phyloP scores from a whole-genome alignment of 2,113 vertebrate species.

The Tursiops truncatus region DNA sequence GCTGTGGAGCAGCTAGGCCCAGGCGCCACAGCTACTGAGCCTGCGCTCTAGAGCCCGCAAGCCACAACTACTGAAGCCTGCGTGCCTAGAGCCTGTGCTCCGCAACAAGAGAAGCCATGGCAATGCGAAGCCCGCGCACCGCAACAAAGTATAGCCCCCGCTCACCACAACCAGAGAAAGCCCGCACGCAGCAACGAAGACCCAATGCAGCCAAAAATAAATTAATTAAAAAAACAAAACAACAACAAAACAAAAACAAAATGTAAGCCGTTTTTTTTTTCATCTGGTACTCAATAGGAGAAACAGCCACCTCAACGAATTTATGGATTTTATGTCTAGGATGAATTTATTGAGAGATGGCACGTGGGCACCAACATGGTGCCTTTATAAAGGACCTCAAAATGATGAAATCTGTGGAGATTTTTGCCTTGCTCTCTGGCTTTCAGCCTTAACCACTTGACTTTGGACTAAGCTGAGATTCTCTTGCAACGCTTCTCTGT shows the following conservation, averaged over 20 bases:
- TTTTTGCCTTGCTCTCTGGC: not conserved
- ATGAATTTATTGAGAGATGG: not conserved
- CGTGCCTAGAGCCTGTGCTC: no score
- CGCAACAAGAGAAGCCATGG: no score
- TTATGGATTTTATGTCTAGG: not conserved
- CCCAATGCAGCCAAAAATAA: no score
- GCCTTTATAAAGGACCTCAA: not conserved
- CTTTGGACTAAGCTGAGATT: not conserved
- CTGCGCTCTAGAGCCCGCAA: no score
- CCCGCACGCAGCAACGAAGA: no score
- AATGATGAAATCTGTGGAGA: not conserved
- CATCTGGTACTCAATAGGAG: not conserved
- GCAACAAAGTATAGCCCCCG: no score
- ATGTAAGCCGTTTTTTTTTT: not conserved
- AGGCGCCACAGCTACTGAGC: no score
- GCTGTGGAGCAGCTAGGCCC: no score
- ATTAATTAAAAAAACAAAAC: no score
- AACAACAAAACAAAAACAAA: not conserved
- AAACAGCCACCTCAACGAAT: not conserved
- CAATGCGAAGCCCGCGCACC: no score
- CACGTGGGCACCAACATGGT: not conserved
- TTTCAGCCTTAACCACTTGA: not conserved
- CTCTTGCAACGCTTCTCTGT: not conserved
- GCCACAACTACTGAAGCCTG: no score
- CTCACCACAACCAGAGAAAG: no score